Evolutionary conservation across 2,797 vertebrate genomes (phyloP), one percentile per base, ranked within the genome.

Genomic region (Myotis daubentonii): DNA sequence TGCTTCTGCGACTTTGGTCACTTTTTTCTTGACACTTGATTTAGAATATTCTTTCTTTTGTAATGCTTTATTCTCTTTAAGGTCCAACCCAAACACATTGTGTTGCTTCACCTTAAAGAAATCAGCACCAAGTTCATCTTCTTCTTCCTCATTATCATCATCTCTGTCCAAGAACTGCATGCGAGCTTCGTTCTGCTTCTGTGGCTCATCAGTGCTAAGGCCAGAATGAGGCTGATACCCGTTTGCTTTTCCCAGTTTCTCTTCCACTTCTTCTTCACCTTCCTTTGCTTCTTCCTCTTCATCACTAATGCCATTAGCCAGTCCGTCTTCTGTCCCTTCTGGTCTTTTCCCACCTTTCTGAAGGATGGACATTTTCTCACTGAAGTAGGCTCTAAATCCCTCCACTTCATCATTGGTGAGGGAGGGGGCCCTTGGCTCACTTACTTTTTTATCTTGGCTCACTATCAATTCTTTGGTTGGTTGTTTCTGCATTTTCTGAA

Each of bases 41-140:
- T 98, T 98, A 80, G 98, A 97, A 1, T 87, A 25, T 87, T 97
- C 97, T 66, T 97, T 94, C 72, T 94, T 97, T 93, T 23, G 84
- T 72, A 44, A 25, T n/a, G 94, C 12, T 95, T 94, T 47, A 36
- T 94, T 96, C 8, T 97, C 91, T 28, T 97, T 97, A 95, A 96
- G 96, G 11, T 97, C 97, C 92, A 99, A 96, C 62, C 97, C 99
- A 97, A 99, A 99, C 53, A 99, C 98, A 94, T 99, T 98, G 94
- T 98, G 98, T 53, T 98, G 98, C 97, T 99, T 99, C 79, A 99
- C 99, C 0, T 98, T 99, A 83, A 99, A 98, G 88, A 99, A 98
- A 81, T 99, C 99, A 72, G 98, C 25, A 88, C 98, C 98, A 65
- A 97, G 97, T 3, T 97, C 89, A 85, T 99, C 98, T 0, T 99